Evolutionary conservation across 1,140 invertebrate genomes (phyloP).

Genomic region (Drosophila virilis): DNA sequence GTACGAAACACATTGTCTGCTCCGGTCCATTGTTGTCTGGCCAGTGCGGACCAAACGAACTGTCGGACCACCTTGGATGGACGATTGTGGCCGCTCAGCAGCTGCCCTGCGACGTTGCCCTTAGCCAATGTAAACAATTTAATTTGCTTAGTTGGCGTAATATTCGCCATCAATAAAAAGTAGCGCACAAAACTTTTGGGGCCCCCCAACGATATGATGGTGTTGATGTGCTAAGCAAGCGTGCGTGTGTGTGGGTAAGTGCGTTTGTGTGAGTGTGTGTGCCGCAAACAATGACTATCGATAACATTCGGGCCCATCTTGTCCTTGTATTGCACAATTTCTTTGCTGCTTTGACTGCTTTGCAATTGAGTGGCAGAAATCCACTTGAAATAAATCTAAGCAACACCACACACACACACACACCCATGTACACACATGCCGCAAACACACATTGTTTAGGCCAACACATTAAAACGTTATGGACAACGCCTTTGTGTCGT

Average conservation of each 20-base stretch:
- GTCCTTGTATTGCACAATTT: slow-evolving; percentile 48
- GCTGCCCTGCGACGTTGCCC: neutral
- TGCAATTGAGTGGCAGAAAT: slow-evolving; percentile 53
- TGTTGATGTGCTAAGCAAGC: slow-evolving; percentile 9
- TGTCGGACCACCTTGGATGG: slow-evolving; percentile 19
- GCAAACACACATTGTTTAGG: slow-evolving; percentile 10
- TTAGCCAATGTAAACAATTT: slow-evolving; percentile 80
- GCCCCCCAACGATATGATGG: slow-evolving; percentile 3
- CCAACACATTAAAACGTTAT: slow-evolving; percentile 66
- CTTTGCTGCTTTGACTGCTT: slow-evolving; percentile 30
- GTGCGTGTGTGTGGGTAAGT: neutral
- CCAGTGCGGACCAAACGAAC: neutral
- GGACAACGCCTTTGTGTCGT: slow-evolving; percentile 46
- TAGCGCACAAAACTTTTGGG: slow-evolving; percentile 40
- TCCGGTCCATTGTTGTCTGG: slow-evolving; percentile 32
- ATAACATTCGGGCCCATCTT: slow-evolving; percentile 54
- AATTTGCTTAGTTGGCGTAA: slow-evolving; percentile 82
- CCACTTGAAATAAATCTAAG: slow-evolving; percentile 64
- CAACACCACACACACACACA: slow-evolving; percentile 28
- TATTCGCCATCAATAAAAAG: slow-evolving; percentile 78
- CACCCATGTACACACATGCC: neutral
- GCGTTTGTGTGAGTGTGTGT: slow-evolving; percentile 20
- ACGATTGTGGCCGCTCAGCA: neutral
- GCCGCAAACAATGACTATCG: slow-evolving; percentile 71
- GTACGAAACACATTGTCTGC: slow-evolving; percentile 23